Conservation (phyloP, 2,888 invertebrate species). For the Anoncus sp. region DNA sequence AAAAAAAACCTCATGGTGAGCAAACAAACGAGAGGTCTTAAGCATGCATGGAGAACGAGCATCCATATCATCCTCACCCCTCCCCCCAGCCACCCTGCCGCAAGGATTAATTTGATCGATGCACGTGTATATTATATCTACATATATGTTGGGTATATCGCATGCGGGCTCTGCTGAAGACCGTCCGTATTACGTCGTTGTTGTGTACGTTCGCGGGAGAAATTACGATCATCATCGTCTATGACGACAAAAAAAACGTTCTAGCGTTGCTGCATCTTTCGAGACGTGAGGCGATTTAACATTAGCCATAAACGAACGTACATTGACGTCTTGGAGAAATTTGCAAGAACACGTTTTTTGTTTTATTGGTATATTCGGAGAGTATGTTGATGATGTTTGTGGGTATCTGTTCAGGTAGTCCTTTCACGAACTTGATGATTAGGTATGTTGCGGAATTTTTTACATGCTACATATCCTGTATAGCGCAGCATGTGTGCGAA, state of each 20-base stretch:
- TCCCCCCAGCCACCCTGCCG: neutral
- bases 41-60: constrained; percentile 67
- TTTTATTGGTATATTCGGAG: constrained; percentile 2
- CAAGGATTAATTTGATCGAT: constrained; percentile 78
- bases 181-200: constrained; percentile 64
- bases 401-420: too few species aligned
- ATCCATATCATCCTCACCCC: constrained; percentile 56
- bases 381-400: too few species aligned
- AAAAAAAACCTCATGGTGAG: constrained; percentile 65
- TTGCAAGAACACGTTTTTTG: neutral
- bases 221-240: constrained; percentile 58
- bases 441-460: too few species aligned
- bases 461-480: too few species aligned
- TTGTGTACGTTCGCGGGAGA: constrained; percentile 45
- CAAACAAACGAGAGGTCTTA: constrained; percentile 73
- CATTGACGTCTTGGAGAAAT: neutral
- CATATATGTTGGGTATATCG: constrained; percentile 3
- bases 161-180: constrained; percentile 17
- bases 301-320: neutral
- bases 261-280: constrained; percentile 15
- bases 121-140: constrained; percentile 44
- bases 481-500: too few species aligned
- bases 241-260: constrained; percentile 28
- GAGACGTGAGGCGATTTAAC: constrained; percentile 1
- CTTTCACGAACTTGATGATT: too few species aligned